These are phyloP conservation scores for Platanista minor DNA, from an alignment of 2,113 vertebrate species.

Conservation along the genomic window DNA sequence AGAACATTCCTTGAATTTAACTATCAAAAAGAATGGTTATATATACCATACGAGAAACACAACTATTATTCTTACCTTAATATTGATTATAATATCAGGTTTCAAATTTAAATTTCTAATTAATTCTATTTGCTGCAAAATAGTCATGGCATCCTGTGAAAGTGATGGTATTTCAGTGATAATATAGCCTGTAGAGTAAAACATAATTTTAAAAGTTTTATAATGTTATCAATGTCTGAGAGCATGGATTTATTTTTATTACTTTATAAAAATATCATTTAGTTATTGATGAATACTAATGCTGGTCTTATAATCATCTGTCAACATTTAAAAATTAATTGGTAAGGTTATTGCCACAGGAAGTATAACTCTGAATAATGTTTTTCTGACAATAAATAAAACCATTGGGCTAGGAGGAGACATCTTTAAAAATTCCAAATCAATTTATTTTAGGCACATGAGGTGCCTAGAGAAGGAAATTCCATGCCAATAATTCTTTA, in stretches of 20 bases:
- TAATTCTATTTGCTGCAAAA: conserved; percentile 88
- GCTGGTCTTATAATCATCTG: not conserved
- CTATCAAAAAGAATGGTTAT: not conserved
- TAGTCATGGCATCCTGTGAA: conserved; percentile 85
- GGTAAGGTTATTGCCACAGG: not conserved
- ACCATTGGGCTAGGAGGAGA: not conserved
- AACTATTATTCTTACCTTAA: conserved; percentile 87
- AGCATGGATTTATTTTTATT: not conserved
- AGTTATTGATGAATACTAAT: not conserved
- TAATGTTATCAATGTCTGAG: not conserved
- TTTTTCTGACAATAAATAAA: conserved; percentile 38
- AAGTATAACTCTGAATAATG: not conserved
- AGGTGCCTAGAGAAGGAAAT: not conserved
- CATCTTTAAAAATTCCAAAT: conserved; percentile 9
- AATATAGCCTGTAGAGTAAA: conserved; percentile 88
- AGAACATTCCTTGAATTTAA: conserved; percentile 15
- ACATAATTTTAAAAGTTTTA: conserved; percentile 57
- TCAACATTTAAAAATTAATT: not conserved
- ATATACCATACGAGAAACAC: not conserved
- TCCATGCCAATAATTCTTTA: conserved; percentile 6
- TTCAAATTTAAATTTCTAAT: conserved; percentile 88
- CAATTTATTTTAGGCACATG: not conserved
- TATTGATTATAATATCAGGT: conserved; percentile 94
- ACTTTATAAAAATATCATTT: conserved; percentile 28
- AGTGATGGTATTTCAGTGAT: conserved; percentile 91